Evolutionary conservation across 2,113 vertebrate species (phyloP).

Genomic region (Alethe castanea): DNA sequence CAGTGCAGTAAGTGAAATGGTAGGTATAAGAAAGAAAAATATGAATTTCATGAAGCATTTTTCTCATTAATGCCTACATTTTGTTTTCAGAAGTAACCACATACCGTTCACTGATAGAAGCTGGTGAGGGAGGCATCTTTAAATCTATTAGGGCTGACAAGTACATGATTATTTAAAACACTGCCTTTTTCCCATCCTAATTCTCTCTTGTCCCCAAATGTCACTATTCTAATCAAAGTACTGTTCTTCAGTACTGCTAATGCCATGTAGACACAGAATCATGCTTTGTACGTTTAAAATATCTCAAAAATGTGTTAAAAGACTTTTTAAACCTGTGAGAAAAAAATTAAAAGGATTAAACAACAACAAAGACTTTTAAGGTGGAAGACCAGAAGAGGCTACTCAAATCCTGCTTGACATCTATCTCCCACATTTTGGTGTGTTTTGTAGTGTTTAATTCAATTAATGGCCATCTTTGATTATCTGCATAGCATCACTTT

Average conservation of each 20-base stretch:
- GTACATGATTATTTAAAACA: background rate
- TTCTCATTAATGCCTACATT: background rate
- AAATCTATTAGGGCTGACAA: background rate
- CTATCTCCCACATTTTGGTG: background rate
- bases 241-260: background rate
- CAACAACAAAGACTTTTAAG: background rate
- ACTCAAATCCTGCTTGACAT: background rate
- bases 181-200: background rate
- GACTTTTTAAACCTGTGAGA: background rate
- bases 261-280: background rate
- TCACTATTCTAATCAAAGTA: background rate
- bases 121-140: background rate
- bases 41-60: background rate
- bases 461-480: background rate
- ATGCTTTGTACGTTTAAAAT: background rate
- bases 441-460: background rate
- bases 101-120: background rate
- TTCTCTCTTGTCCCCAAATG: background rate
- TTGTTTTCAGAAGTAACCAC: background rate
- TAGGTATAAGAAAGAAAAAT: background rate
- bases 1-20: background rate
- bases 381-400: background rate
- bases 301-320: background rate
- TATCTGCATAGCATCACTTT: background rate
- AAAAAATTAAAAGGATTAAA: background rate